phyloP scores from a whole-genome alignment of 2,888 invertebrate species.

The Drosophila dives region DNA sequence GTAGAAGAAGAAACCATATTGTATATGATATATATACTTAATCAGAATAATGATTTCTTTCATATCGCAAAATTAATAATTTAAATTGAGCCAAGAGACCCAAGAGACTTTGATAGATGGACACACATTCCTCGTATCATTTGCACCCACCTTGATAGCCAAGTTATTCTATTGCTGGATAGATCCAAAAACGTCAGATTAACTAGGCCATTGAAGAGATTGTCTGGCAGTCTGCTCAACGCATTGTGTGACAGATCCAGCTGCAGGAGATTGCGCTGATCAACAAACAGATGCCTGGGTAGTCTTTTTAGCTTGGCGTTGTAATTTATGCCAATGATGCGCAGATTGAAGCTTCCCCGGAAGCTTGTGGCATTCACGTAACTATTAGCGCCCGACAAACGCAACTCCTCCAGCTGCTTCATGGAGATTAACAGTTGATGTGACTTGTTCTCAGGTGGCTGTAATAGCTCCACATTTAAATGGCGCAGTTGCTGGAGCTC shows the following conservation, averaged over 20 bases:
- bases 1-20: neutral
- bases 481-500: conserved; percentile 55
- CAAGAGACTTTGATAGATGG: neutral
- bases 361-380: conserved; percentile 86
- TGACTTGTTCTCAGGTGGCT: neutral
- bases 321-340: conserved; percentile 84
- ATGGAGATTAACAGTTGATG: conserved; percentile 86
- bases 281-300: conserved; percentile 53
- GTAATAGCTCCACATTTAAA: conserved; percentile 45
- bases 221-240: conserved; percentile 33
- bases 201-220: conserved; percentile 83
- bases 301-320: conserved; percentile 44
- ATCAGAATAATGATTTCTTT: neutral
- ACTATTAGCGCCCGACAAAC: conserved; percentile 87
- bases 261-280: conserved; percentile 45
- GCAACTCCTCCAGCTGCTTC: conserved; percentile 87
- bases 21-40: neutral
- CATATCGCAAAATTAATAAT: conserved; percentile 4
- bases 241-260: conserved; percentile 45
- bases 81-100: conserved; percentile 1
- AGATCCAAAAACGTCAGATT: conserved; percentile 87
- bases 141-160: conserved; percentile 86
- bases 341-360: conserved; percentile 88
- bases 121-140: neutral
- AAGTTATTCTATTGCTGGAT: conserved; percentile 87